Evolutionary conservation across 2,113 vertebrate species (phyloP).

Genomic region (Aix galericulata): DNA sequence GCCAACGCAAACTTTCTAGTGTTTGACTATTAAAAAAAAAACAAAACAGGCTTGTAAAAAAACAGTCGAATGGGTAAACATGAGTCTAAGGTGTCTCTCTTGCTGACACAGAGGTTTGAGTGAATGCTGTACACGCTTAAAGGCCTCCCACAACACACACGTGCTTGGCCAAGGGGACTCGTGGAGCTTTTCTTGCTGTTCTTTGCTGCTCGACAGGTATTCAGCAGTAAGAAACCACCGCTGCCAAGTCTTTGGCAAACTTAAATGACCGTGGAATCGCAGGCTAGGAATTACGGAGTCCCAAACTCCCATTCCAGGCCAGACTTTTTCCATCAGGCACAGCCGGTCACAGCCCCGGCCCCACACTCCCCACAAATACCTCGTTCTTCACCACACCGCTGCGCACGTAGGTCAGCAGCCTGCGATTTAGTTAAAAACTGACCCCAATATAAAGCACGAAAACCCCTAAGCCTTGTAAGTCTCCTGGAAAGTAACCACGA

Average conservation of each 20-base stretch:
- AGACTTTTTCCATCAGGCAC: background rate
- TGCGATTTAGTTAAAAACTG: background rate
- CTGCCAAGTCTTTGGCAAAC: background rate
- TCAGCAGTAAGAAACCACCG: background rate
- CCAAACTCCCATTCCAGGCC: background rate
- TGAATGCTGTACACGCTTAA: background rate
- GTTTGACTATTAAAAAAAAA: background rate
- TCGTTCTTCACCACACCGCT: background rate
- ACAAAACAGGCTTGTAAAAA: background rate
- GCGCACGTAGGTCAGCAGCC: background rate
- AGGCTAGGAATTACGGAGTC: background rate
- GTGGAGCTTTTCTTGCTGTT: background rate
- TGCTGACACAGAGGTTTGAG: background rate
- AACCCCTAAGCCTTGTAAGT: background rate
- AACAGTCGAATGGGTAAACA: background rate
- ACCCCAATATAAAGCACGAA: background rate
- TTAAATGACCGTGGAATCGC: background rate
- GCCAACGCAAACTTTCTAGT: background rate
- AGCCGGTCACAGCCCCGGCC: background rate
- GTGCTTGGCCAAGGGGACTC: background rate
- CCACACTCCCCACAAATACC: background rate
- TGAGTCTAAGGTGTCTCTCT: background rate
- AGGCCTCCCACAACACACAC: background rate
- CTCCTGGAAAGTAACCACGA: background rate
- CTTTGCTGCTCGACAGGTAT: background rate